Percentiles rank a stretch among this genome's conserved stretches.
phyloP scores from a whole-genome alignment of 2,113 vertebrate species.

The Synchiropus splendidus region DNA sequence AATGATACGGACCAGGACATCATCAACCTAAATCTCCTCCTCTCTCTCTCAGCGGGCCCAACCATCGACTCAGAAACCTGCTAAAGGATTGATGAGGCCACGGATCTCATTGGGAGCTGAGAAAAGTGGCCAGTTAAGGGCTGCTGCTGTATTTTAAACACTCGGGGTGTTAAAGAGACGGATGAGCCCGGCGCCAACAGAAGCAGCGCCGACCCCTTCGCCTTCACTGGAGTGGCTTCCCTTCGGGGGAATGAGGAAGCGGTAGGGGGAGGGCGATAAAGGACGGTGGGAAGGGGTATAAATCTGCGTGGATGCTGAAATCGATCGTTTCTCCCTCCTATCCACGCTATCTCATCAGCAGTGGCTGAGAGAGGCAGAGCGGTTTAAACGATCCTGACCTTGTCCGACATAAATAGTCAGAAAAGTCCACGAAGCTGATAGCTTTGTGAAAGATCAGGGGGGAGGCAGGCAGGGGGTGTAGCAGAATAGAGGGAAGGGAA shows the following conservation, averaged over 20 bases:
- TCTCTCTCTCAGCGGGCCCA: slow-evolving; percentile 11
- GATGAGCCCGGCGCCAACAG: slow-evolving; percentile 28
- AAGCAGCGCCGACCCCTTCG: slow-evolving; percentile 4
- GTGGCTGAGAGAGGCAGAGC: slow-evolving; percentile 58
- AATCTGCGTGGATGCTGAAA: slow-evolving; percentile 58
- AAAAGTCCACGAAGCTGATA: slow-evolving; percentile 70
- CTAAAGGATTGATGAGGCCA: slow-evolving; percentile 52
- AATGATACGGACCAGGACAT: slow-evolving; percentile 21
- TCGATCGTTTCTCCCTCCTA: slow-evolving; percentile 57
- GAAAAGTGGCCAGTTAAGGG: slow-evolving; percentile 60
- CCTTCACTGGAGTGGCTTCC: slow-evolving; percentile 8
- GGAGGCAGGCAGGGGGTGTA: not conserved
- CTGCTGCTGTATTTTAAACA: slow-evolving; percentile 60
- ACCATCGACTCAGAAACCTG: slow-evolving; percentile 8
- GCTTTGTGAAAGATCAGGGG: slow-evolving; percentile 48
- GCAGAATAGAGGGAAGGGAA: slow-evolving; percentile 6
- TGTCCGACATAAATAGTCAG: slow-evolving; percentile 75
- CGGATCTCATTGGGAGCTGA: slow-evolving; percentile 53
- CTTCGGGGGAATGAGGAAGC: slow-evolving; percentile 9
- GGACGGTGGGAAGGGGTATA: slow-evolving; percentile 32
- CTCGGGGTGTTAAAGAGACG: slow-evolving; percentile 52
- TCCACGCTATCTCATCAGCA: slow-evolving; percentile 64
- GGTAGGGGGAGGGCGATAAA: slow-evolving; percentile 3
- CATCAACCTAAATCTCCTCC: slow-evolving; percentile 18
- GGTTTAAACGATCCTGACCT: slow-evolving; percentile 74